Conservation (phyloP, 1,140 invertebrate species). For the Neodiprion lecontei region DNA sequence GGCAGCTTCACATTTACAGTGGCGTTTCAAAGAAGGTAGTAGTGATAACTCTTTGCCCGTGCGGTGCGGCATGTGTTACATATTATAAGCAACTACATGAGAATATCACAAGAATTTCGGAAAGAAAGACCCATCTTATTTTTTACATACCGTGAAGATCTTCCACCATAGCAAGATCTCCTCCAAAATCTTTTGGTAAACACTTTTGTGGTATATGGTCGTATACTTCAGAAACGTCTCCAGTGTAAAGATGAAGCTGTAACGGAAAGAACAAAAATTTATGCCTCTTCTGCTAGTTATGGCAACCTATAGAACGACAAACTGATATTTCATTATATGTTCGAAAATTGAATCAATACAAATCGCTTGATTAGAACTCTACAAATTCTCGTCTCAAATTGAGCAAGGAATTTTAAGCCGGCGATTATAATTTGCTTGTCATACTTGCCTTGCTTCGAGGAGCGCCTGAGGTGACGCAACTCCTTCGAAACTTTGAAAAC, state of each 20-base stretch:
- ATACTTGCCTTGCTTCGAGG: too few species aligned
- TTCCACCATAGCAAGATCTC: constrained; percentile 51
- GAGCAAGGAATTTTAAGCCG: background rate
- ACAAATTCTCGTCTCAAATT: background rate
- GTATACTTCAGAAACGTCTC: constrained; percentile 55
- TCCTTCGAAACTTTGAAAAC: too few species aligned
- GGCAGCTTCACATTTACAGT: background rate
- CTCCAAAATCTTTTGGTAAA: constrained; percentile 61
- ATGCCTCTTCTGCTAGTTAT: too few species aligned
- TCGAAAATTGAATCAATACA: background rate
- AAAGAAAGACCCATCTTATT: constrained; percentile 16
- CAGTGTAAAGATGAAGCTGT: constrained; percentile 58
- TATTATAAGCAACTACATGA: too few species aligned
- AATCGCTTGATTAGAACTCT: too few species aligned
- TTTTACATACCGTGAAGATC: constrained; percentile 46
- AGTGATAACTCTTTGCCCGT: too few species aligned
- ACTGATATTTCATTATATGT: background rate
- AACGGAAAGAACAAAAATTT: constrained; percentile 25
- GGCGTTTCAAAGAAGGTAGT: too few species aligned
- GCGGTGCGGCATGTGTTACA: too few species aligned
- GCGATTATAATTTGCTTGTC: background rate
- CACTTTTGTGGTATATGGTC: constrained; percentile 54
- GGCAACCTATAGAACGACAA: background rate
- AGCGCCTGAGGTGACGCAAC: too few species aligned
- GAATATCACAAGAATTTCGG: constrained; percentile 17